Percentiles rank a stretch among this genome's conserved stretches.
phyloP scores from a whole-genome alignment of 2,113 vertebrate species.

The Pelecanus crispus region DNA sequence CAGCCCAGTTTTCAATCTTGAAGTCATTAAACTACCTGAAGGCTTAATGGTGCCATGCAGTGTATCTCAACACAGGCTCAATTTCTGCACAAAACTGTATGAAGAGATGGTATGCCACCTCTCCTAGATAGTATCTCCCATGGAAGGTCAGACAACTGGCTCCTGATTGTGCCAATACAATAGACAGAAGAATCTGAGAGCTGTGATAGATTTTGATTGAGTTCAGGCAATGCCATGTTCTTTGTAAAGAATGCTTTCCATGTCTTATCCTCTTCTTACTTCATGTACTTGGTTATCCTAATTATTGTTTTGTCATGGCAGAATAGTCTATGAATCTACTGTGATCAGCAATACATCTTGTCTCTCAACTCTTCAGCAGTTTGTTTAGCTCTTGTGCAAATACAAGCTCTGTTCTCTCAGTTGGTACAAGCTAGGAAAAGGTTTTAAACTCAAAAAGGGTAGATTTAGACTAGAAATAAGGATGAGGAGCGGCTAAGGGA shows the following conservation, averaged over 20 bases:
- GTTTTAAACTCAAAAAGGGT: background rate
- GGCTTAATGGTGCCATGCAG: background rate
- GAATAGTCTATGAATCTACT: background rate
- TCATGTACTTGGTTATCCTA: background rate
- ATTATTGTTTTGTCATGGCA: background rate
- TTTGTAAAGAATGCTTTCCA: background rate
- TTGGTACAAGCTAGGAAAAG: background rate
- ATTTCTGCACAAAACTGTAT: background rate
- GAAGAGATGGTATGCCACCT: background rate
- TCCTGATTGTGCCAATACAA: background rate
- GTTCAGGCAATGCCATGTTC: background rate
- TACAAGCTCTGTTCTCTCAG: background rate
- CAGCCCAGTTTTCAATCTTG: background rate
- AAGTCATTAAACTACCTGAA: background rate
- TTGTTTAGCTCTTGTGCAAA: background rate
- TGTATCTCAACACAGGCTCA: background rate
- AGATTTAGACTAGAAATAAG: background rate
- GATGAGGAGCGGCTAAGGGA: no score
- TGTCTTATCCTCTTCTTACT: background rate
- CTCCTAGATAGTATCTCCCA: background rate
- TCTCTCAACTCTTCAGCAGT: background rate
- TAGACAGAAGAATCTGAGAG: background rate
- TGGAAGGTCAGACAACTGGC: background rate
- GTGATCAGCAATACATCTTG: background rate
- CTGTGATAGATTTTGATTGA: background rate